Conservation (phyloP, 2,113 vertebrate genomes). For the Saguinus midas region DNA sequence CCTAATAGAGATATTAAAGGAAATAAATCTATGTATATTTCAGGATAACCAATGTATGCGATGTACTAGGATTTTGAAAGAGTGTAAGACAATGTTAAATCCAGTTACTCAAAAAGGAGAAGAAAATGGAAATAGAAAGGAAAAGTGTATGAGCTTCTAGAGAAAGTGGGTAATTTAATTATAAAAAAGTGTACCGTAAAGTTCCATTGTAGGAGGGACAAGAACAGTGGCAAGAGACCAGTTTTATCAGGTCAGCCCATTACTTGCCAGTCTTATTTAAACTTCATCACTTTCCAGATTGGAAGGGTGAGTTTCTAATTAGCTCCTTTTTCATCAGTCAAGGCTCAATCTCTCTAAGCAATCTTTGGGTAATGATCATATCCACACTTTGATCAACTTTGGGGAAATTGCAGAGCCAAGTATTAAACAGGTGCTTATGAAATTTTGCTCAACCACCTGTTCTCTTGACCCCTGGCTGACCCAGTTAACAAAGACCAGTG, state of each 20-base stretch:
- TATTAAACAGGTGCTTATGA: constrained; percentile 83
- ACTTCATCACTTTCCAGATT: constrained; percentile 84
- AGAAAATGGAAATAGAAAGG: neutral
- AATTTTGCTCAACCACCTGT: constrained; percentile 83
- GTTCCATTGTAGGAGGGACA: constrained; percentile 13
- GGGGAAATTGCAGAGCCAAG: constrained; percentile 83
- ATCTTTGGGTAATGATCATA: constrained; percentile 83
- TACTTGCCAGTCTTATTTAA: constrained; percentile 84
- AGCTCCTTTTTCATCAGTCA: constrained; percentile 83
- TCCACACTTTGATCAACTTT: constrained; percentile 79
- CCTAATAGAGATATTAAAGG: neutral
- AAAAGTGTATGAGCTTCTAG: neutral
- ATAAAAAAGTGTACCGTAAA: constrained; percentile 63
- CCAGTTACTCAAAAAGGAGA: neutral
- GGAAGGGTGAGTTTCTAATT: constrained; percentile 85
- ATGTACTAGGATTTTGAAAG: constrained; percentile 14
- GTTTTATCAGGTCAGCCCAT: constrained; percentile 60
- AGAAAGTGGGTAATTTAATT: constrained; percentile 54
- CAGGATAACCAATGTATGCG: neutral
- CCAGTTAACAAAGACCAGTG: constrained; percentile 78
- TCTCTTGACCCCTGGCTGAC: constrained; percentile 76
- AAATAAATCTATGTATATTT: neutral
- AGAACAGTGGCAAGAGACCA: neutral
- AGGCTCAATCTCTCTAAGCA: constrained; percentile 82
- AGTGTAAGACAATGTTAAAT: neutral